Conservation (phyloP, 2,113 vertebrate genomes). For the Cathartes aura region DNA sequence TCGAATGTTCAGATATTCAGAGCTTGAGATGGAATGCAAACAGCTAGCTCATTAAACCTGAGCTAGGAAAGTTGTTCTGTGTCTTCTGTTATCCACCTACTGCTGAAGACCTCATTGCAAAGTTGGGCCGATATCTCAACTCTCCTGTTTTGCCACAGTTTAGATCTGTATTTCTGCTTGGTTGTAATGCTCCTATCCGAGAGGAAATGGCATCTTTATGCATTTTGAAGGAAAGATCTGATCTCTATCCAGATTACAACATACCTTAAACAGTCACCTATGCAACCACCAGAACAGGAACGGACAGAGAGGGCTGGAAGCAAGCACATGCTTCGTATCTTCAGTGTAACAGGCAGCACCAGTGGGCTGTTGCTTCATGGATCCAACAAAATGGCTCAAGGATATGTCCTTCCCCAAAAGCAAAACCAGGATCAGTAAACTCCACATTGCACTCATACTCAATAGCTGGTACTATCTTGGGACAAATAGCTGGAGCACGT, state of each 20-base stretch:
- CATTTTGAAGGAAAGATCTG: background rate
- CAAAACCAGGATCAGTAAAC: background rate
- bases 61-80: background rate
- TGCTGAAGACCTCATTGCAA: background rate
- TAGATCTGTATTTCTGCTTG: background rate
- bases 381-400: background rate
- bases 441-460: background rate
- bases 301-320: background rate
- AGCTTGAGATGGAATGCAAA: background rate
- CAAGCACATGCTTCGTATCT: background rate
- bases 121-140: background rate
- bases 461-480: background rate
- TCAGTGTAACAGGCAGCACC: background rate
- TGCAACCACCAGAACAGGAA: background rate
- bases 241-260: background rate
- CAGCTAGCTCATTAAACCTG: background rate
- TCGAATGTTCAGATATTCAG: background rate
- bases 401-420: background rate
- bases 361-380: background rate
- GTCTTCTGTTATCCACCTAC: background rate
- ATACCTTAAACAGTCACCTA: background rate
- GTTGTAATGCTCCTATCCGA: background rate
- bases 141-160: background rate
- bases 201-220: background rate
- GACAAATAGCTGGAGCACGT: background rate